phyloP scores from a whole-genome alignment of 2,888 invertebrate genomes.

The Neuroscelio doddi region DNA sequence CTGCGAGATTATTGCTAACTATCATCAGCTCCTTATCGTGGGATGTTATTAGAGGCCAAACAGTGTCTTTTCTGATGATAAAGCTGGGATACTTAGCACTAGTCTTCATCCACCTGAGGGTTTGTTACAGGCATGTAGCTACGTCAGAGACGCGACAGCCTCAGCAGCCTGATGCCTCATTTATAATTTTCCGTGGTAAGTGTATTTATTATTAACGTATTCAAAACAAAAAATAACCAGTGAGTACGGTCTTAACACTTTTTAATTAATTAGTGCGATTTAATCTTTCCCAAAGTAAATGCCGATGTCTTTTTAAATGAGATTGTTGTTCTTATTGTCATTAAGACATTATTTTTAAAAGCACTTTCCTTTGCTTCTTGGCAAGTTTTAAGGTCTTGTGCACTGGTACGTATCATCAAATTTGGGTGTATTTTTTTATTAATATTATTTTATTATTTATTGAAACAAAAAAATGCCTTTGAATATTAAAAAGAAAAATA shows the following conservation, averaged over 20 bases:
- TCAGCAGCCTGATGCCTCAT: constrained; percentile 67
- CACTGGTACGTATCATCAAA: background rate
- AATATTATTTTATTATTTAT: too few species aligned
- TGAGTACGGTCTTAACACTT: background rate
- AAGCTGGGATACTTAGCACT: constrained; percentile 68
- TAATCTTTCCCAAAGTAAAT: background rate
- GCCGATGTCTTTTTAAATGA: background rate
- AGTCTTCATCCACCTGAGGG: constrained; percentile 76
- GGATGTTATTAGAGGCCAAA: constrained; percentile 45
- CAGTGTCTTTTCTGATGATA: constrained; percentile 36
- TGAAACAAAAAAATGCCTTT: too few species aligned
- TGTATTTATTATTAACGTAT: constrained; percentile 45
- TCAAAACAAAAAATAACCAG: background rate
- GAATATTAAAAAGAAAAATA: too few species aligned
- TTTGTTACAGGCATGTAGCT: constrained; percentile 77
- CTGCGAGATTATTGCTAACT: constrained; percentile 69
- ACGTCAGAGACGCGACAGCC: constrained; percentile 66
- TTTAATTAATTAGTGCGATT: constrained; percentile 13
- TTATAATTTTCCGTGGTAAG: constrained; percentile 61
- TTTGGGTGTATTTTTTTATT: background rate
- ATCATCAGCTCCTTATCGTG: constrained; percentile 59
- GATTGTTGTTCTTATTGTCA: too few species aligned
- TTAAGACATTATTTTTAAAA: background rate
- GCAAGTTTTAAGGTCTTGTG: background rate
- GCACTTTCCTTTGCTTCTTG: background rate